These are phyloP conservation scores for Condylura cristata DNA, from an alignment of 2,113 vertebrate species.

Conservation along the genomic window DNA sequence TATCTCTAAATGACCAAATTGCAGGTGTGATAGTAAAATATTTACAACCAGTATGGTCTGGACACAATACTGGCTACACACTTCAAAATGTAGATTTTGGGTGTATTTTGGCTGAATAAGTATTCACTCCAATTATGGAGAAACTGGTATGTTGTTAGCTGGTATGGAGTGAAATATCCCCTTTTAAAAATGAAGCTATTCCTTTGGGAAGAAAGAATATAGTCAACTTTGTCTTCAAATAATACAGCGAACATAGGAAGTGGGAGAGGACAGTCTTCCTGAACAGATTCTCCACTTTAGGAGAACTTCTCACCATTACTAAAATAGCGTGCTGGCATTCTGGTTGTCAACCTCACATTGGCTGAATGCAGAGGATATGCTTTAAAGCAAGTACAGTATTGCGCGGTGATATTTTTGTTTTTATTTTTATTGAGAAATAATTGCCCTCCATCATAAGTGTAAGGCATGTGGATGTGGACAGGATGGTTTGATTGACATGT, in stretches of 20 bases:
- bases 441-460: too few species aligned
- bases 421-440: too few species aligned
- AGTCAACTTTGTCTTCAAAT: background rate
- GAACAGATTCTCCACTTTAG: background rate
- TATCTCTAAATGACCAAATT: constrained; percentile 34
- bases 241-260: background rate
- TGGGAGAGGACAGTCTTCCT: background rate
- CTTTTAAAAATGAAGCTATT: constrained; percentile 4
- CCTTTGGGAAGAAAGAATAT: background rate
- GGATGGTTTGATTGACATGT: too few species aligned
- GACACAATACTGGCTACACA: background rate
- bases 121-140: background rate
- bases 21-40: background rate
- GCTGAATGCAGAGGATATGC: background rate
- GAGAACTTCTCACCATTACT: background rate
- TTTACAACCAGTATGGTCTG: background rate
- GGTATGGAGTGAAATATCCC: background rate
- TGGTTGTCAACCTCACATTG: background rate
- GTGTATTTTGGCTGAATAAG: background rate
- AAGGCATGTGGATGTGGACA: too few species aligned
- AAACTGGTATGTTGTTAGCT: background rate
- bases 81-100: background rate
- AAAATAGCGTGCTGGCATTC: background rate
- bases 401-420: too few species aligned
- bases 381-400: too few species aligned